Evolutionary conservation across 1,140 invertebrate species (phyloP).

Genomic region (Drosophila chauvacae): DNA sequence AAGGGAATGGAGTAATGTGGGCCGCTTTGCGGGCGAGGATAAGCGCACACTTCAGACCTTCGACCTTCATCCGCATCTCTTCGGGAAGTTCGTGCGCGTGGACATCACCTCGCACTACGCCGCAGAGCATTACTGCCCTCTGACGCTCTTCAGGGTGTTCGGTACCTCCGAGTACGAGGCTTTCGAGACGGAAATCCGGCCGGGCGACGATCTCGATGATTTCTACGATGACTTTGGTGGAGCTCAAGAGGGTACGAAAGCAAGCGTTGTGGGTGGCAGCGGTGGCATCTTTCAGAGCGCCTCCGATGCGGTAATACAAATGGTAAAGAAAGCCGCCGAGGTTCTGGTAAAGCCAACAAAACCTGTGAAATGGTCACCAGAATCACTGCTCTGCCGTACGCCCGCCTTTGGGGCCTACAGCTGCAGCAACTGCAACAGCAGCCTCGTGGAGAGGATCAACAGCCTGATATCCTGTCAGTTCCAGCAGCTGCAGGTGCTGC

Average conservation of each 20-base stretch:
- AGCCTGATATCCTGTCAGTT: slow-evolving; percentile 70
- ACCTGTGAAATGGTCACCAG: slow-evolving; percentile 36
- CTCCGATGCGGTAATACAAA: slow-evolving; percentile 93
- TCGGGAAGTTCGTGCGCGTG: slow-evolving; percentile 97
- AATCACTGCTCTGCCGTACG: slow-evolving; percentile 61
- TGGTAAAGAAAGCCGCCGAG: slow-evolving; percentile 94
- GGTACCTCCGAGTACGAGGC: slow-evolving; percentile 96
- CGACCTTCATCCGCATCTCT: slow-evolving; percentile 90
- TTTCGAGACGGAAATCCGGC: slow-evolving; percentile 90
- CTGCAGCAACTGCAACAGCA: slow-evolving; percentile 65
- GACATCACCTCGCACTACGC: slow-evolving; percentile 97
- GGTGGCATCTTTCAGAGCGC: slow-evolving; percentile 92
- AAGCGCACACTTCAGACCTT: slow-evolving; percentile 95
- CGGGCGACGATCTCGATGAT: slow-evolving; percentile 88
- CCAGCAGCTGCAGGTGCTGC: slow-evolving; percentile 58
- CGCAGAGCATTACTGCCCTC: slow-evolving; percentile 98
- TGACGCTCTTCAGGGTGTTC: slow-evolving; percentile 95
- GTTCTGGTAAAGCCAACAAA: slow-evolving; percentile 89
- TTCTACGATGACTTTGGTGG: slow-evolving; percentile 86
- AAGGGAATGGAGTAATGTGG: slow-evolving; percentile 95
- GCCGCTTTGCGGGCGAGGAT: slow-evolving; percentile 94
- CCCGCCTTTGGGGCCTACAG: slow-evolving; percentile 54
- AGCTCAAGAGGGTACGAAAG: slow-evolving; percentile 77
- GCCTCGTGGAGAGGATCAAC: slow-evolving; percentile 64
- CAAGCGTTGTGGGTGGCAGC: slow-evolving; percentile 5